A percentile compares a stretch with the other conserved stretches of the same genome.
Evolutionary conservation across 2,888 invertebrate genomes (phyloP).

Genomic region (Pachydiplax longipennis): DNA sequence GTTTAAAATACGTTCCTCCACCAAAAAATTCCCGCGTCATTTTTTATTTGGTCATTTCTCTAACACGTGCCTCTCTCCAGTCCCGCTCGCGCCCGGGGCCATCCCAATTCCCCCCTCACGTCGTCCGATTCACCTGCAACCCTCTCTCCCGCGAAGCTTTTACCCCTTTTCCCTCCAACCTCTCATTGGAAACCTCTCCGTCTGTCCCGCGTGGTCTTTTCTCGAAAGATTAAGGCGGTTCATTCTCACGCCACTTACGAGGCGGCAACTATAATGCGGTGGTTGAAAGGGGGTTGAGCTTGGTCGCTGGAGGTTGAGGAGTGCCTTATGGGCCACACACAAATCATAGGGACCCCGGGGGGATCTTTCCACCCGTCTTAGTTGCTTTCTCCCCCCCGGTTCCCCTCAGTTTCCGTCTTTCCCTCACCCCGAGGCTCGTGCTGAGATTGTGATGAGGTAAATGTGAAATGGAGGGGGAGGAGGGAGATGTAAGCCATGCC

Average conservation of each 20-base stretch:
- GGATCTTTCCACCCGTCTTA: neutral
- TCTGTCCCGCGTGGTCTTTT: constrained; percentile 19
- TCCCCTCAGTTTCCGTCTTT: neutral
- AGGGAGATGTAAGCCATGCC: constrained; percentile 11
- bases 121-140: neutral
- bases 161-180: neutral
- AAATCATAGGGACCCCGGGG: constrained; percentile 22
- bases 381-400: neutral
- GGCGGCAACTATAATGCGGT: constrained; percentile 38
- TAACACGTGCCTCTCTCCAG: neutral
- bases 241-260: constrained; percentile 42
- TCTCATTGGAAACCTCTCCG: neutral
- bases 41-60: neutral
- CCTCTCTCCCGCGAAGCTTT: neutral
- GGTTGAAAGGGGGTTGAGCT: constrained; percentile 20
- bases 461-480: constrained; percentile 25
- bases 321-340: constrained; percentile 24
- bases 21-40: neutral
- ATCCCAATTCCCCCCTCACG: neutral
- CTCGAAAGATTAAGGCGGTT: constrained; percentile 37
- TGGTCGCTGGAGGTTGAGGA: neutral
- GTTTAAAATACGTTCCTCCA: neutral
- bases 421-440: constrained; percentile 13
- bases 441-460: constrained; percentile 32
- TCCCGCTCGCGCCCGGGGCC: neutral